These are phyloP conservation scores for Acromyrmex charruanus DNA, from an alignment of 1,140 invertebrate species.

Conservation along the genomic window DNA sequence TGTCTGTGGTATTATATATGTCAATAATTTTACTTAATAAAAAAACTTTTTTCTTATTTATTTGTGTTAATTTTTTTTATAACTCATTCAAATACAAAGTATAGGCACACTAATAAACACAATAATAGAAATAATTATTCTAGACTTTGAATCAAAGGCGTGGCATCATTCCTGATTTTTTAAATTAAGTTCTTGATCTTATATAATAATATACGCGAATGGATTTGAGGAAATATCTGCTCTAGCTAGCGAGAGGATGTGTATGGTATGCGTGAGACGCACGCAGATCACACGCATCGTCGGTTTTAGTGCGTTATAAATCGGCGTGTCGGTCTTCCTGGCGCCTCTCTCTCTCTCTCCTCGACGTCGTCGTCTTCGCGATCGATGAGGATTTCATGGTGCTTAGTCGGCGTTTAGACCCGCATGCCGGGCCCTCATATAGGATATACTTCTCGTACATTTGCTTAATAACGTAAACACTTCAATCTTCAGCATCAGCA, in stretches of 20 bases:
- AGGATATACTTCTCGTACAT: slow-evolving; percentile 74
- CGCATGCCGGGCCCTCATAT: slow-evolving; percentile 78
- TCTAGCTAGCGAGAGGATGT: slow-evolving; percentile 18
- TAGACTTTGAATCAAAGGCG: background rate
- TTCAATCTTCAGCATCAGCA: slow-evolving; percentile 60
- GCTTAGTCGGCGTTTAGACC: slow-evolving; percentile 84
- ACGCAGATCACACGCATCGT: slow-evolving; percentile 79
- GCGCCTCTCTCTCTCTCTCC: slow-evolving; percentile 75
- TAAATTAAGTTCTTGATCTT: background rate
- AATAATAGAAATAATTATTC: no score
- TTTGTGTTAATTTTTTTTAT: no score
- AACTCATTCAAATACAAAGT: no score
- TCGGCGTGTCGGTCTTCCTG: slow-evolving; percentile 79
- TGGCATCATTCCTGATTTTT: background rate
- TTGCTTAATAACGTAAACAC: slow-evolving; percentile 84
- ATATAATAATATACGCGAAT: background rate
- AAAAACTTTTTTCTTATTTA: no score
- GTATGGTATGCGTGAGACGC: slow-evolving; percentile 75
- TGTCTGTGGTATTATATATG: no score
- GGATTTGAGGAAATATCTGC: slow-evolving; percentile 28
- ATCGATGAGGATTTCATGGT: slow-evolving; percentile 82
- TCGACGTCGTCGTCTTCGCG: slow-evolving; percentile 77
- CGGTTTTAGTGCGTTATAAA: slow-evolving; percentile 83
- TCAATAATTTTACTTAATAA: no score
- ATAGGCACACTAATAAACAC: no score